phyloP scores from a whole-genome alignment of 2,113 vertebrate genomes.

The Myotis lucifugus region DNA sequence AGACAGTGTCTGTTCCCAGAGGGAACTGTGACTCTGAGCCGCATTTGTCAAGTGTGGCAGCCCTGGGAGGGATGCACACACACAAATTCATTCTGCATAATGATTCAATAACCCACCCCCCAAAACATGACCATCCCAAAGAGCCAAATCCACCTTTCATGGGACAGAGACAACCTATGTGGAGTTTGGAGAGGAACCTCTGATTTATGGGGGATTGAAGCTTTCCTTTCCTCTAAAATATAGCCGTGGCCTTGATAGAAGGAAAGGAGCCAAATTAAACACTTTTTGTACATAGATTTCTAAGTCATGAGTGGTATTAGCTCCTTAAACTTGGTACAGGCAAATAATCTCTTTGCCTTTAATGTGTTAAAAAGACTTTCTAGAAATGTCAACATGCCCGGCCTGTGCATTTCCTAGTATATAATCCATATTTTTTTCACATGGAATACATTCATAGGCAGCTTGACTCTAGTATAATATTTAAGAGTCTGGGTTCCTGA shows the following conservation, averaged over 20 bases:
- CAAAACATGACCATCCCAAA: background rate
- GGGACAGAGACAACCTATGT: background rate
- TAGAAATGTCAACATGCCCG: slow-evolving; percentile 17
- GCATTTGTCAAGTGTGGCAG: background rate
- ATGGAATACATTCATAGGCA: slow-evolving; percentile 31
- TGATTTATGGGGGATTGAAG: background rate
- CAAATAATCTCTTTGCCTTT: background rate
- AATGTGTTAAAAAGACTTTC: slow-evolving; percentile 1
- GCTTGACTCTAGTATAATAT: slow-evolving; percentile 5
- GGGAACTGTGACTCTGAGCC: background rate
- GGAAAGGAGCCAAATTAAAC: slow-evolving; percentile 38
- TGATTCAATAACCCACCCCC: background rate
- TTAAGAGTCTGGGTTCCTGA: background rate
- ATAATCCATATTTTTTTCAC: background rate
- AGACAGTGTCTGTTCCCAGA: background rate
- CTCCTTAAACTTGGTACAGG: slow-evolving; percentile 8
- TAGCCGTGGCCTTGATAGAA: background rate
- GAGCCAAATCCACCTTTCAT: background rate
- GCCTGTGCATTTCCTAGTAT: background rate
- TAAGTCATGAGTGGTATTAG: background rate
- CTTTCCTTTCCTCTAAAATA: slow-evolving; percentile 12
- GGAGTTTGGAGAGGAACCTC: background rate
- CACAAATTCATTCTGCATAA: background rate
- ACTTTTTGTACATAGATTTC: background rate
- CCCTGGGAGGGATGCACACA: background rate